Conservation (phyloP, 2,888 invertebrate genomes). For the Tinea pellionella region DNA sequence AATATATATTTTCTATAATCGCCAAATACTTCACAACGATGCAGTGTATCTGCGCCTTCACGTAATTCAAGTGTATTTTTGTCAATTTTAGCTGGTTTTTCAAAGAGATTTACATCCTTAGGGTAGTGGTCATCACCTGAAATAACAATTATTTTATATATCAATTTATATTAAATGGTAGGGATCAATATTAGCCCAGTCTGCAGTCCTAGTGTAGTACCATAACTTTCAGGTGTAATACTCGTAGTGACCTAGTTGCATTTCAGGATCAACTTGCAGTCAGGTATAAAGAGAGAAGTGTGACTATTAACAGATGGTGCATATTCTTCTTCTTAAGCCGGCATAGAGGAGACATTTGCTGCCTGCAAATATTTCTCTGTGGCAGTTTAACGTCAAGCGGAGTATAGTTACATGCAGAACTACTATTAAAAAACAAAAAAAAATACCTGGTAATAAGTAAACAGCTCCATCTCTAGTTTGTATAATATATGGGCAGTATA, state of each 20-base stretch:
- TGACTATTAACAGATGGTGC: no score
- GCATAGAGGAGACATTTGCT: no score
- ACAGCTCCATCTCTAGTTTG: slow-evolving; percentile 70
- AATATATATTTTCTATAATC: slow-evolving; percentile 27
- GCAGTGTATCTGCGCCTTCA: slow-evolving; percentile 30
- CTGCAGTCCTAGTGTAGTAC: no score
- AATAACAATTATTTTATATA: slow-evolving; percentile 29
- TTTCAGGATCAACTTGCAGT: no score
- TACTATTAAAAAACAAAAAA: not conserved
- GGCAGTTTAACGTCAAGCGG: not conserved
- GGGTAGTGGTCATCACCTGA: slow-evolving; percentile 66
- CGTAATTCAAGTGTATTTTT: slow-evolving; percentile 45
- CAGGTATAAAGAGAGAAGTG: no score
- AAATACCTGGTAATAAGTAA: slow-evolving; percentile 70
- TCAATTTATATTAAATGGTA: no score
- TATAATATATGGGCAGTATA: slow-evolving; percentile 64
- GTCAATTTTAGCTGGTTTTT: slow-evolving; percentile 29
- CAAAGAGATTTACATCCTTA: slow-evolving; percentile 41
- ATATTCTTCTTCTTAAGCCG: no score
- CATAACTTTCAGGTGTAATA: no score
- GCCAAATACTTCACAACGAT: slow-evolving; percentile 35
- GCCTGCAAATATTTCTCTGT: no score
- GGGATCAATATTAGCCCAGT: no score
- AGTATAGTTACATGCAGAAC: not conserved
- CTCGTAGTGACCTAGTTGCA: no score